phyloP scores from a whole-genome alignment of 2,797 vertebrate species.

The Rhincodon typus region DNA sequence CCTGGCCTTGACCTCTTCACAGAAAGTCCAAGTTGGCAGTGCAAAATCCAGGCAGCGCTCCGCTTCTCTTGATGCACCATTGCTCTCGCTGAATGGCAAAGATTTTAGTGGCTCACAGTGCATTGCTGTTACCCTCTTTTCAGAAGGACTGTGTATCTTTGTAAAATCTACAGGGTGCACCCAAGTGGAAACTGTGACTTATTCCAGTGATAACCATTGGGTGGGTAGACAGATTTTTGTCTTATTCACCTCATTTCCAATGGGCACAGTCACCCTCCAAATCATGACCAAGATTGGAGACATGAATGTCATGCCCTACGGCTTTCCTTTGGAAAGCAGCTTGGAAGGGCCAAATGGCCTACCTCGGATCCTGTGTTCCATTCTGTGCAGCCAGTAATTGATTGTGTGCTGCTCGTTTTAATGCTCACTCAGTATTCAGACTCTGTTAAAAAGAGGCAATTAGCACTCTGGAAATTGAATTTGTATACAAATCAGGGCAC shows the following conservation, averaged over 20 bases:
- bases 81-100: not conserved
- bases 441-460: not conserved
- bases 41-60: not conserved
- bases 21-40: not conserved
- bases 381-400: not conserved
- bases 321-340: not conserved
- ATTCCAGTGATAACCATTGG: too few relatives aligned
- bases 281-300: not conserved
- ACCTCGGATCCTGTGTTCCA: not conserved
- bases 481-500: not conserved
- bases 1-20: not conserved
- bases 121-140: too few relatives aligned
- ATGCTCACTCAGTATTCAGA: too few relatives aligned
- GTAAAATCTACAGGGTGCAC: too few relatives aligned
- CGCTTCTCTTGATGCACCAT: not conserved
- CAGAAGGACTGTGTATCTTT: too few relatives aligned
- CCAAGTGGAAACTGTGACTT: too few relatives aligned
- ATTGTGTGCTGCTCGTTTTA: too few relatives aligned
- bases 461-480: slow-evolving; percentile 10
- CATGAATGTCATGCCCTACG: not conserved
- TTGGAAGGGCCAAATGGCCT: not conserved
- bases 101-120: not conserved
- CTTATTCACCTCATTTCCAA: too few relatives aligned
- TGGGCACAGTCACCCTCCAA: too few relatives aligned
- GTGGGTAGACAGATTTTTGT: too few relatives aligned